Conservation (phyloP, 2,888 invertebrate species). For the Dilophus febrilis region DNA sequence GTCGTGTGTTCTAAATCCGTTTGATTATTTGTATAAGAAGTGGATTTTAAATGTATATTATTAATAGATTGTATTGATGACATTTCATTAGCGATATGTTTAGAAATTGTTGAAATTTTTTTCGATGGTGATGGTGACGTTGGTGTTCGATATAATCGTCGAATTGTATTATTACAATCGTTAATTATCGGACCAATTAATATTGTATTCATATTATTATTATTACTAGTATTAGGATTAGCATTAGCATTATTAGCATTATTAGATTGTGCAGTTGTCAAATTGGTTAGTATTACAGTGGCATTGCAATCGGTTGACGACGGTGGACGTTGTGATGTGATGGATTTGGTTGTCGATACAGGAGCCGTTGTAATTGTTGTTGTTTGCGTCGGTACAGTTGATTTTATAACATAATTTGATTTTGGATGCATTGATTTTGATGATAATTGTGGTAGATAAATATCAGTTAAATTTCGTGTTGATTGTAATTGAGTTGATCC, state of each 20-base stretch:
- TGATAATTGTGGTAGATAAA: constrained; percentile 19
- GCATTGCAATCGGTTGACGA: not conserved
- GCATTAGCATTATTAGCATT: no score
- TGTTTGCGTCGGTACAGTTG: not conserved
- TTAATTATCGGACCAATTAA: no score
- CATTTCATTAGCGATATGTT: constrained; percentile 21
- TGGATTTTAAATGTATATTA: not conserved
- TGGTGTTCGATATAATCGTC: not conserved
- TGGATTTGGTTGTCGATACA: not conserved
- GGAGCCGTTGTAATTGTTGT: not conserved
- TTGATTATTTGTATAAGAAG: no score
- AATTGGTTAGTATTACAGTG: not conserved
- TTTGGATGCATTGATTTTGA: constrained; percentile 17
- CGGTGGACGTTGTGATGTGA: not conserved
- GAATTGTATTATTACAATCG: not conserved
- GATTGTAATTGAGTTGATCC: constrained; percentile 22
- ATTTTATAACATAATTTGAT: constrained; percentile 6
- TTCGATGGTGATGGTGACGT: constrained; percentile 7
- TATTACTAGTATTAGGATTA: no score
- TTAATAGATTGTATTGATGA: constrained; percentile 1
- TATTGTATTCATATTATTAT: no score
- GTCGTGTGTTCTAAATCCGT: not conserved
- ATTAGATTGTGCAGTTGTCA: not conserved
- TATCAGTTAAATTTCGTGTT: constrained; percentile 12
- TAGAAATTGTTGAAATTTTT: constrained; percentile 29